These are phyloP conservation scores for Alosa sapidissima DNA, from an alignment of 2,797 vertebrate species.

Conservation along the genomic window DNA sequence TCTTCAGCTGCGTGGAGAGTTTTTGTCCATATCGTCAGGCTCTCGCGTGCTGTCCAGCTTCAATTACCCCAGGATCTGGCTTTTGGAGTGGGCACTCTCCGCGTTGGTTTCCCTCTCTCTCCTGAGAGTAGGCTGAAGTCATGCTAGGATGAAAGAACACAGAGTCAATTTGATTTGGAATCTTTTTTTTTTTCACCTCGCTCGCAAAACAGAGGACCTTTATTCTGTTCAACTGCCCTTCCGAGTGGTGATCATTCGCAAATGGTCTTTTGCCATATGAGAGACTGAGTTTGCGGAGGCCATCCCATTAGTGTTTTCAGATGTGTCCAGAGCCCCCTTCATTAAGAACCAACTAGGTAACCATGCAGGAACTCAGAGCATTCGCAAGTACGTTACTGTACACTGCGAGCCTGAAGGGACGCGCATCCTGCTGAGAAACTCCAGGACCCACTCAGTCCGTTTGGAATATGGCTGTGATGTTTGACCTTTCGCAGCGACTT, in stretches of 20 bases:
- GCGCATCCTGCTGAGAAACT: background rate
- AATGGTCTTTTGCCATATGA: background rate
- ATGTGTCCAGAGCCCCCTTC: background rate
- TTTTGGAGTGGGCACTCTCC: slow-evolving; percentile 2
- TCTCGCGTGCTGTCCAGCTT: background rate
- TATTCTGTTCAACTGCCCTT: background rate
- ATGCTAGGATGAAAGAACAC: slow-evolving; percentile 14
- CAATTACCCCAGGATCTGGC: background rate
- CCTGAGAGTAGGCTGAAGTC: slow-evolving; percentile 13
- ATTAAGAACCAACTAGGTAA: background rate
- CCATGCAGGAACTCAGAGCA: background rate
- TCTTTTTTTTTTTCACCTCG: background rate
- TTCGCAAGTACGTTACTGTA: background rate
- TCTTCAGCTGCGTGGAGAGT: background rate
- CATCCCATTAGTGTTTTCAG: background rate
- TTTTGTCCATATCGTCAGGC: slow-evolving; percentile 14
- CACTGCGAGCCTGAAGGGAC: background rate
- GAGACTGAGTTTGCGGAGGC: background rate
- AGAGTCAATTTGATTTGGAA: slow-evolving; percentile 13
- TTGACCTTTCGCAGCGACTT: slow-evolving; percentile 10
- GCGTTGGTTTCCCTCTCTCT: background rate
- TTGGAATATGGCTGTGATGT: background rate
- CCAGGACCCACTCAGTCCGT: background rate
- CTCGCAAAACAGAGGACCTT: background rate
- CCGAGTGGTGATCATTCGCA: background rate